Conservation (phyloP, 2,797 vertebrate species). For the Sebastolobus alascanus region DNA sequence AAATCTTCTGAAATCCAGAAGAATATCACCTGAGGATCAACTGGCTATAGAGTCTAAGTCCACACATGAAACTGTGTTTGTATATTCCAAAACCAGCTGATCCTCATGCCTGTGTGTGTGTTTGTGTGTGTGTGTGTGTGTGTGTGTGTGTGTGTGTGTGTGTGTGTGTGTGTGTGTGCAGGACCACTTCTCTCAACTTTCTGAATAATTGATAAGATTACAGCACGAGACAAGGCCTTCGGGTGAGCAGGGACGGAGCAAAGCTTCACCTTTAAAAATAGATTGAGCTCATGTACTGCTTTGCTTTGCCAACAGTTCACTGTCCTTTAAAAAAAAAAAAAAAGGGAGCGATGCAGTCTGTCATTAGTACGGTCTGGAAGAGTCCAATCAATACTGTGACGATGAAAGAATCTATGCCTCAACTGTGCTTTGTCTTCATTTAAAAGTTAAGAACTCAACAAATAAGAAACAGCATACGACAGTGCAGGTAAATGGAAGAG, state of each 20-base stretch:
- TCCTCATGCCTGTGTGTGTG: neutral
- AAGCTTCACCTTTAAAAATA: conserved; percentile 6
- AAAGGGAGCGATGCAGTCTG: neutral
- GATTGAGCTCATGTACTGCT: neutral
- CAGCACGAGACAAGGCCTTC: conserved; percentile 16
- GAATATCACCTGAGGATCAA: no score
- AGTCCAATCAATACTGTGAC: neutral
- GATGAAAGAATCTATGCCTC: neutral
- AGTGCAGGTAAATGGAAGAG: neutral
- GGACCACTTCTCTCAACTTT: conserved; percentile 11
- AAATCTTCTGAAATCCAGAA: no score
- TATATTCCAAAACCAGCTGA: neutral
- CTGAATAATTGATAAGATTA: conserved; percentile 47
- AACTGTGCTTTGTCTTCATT: neutral
- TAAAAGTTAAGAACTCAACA: neutral
- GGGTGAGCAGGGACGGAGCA: neutral
- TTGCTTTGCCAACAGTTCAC: neutral
- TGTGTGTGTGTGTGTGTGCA: neutral
- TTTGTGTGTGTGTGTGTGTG: neutral
- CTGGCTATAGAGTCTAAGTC: no score
- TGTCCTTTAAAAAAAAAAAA: neutral
- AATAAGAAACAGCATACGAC: neutral
- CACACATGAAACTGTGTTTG: neutral
- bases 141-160: neutral
- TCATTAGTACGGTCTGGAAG: neutral